Conservation (phyloP, 2,797 vertebrate genomes). For the Melanogrammus aeglefinus region DNA sequence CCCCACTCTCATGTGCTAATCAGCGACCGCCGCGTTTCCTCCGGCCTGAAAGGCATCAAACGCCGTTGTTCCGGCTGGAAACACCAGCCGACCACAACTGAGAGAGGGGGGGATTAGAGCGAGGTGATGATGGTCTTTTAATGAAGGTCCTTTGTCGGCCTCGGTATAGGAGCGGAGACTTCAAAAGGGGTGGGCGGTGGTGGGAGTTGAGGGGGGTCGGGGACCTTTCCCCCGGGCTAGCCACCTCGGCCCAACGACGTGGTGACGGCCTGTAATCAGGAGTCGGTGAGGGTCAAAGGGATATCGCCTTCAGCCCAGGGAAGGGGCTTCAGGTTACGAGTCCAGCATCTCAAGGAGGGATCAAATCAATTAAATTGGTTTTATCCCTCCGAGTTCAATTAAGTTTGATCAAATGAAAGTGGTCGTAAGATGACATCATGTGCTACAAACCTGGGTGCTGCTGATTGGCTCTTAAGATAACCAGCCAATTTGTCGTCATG, state of each 20-base stretch:
- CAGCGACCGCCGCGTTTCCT: conserved; percentile 19
- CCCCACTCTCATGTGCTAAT: conserved; percentile 40
- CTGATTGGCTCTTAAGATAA: neutral
- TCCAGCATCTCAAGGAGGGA: neutral
- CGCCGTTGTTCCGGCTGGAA: conserved; percentile 19
- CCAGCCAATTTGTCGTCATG: neutral
- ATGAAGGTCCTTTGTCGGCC: conserved; percentile 51
- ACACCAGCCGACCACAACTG: conserved; percentile 35
- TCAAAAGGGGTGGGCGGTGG: conserved; percentile 48
- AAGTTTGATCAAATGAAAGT: no score
- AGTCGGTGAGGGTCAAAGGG: neutral
- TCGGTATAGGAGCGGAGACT: conserved; percentile 32
- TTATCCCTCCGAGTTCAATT: no score
- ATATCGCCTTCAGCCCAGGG: neutral
- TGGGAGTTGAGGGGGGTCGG: conserved; percentile 28
- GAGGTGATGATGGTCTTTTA: conserved; percentile 31
- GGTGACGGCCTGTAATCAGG: conserved; percentile 38
- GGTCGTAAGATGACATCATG: neutral
- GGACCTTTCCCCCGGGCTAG: conserved; percentile 39
- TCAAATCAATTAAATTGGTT: no score
- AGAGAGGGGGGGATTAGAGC: conserved; percentile 36
- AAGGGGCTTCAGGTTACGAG: neutral
- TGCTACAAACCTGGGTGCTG: neutral
- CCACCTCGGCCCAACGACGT: conserved; percentile 7
- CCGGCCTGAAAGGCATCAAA: conserved; percentile 49